Evolutionary conservation across 1,140 invertebrate genomes (phyloP).

Genomic region (Drosophila kohkoa): DNA sequence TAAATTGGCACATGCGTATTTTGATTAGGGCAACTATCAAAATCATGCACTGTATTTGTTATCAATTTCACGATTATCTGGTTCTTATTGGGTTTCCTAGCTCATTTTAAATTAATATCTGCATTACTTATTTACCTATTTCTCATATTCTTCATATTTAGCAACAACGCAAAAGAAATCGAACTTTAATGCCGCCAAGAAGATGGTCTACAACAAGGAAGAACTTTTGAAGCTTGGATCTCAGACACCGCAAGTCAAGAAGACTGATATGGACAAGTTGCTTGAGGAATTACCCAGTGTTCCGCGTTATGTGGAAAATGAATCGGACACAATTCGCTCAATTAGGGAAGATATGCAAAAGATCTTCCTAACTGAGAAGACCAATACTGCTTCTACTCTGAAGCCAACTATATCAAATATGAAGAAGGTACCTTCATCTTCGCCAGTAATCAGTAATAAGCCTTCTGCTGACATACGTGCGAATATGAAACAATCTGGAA

Average conservation of each 20-base stretch:
- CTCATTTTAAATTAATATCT: not conserved
- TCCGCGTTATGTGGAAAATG: conserved; percentile 45
- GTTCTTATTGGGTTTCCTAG: conserved; percentile 10
- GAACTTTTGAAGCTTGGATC: conserved; percentile 44
- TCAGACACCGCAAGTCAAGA: not conserved
- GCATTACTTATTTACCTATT: not conserved
- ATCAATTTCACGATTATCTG: conserved; percentile 31
- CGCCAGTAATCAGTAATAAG: not conserved
- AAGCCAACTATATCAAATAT: not conserved
- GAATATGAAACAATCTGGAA: too few species aligned
- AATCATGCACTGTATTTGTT: conserved; percentile 22
- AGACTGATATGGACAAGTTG: conserved; percentile 53
- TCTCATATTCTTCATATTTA: conserved; percentile 16
- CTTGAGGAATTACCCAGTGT: conserved; percentile 66
- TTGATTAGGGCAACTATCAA: conserved; percentile 26
- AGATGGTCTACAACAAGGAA: conserved; percentile 52
- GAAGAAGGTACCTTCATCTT: not conserved
- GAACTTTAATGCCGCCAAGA: conserved; percentile 23
- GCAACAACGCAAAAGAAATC: conserved; percentile 25
- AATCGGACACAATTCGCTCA: conserved; percentile 33
- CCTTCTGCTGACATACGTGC: not conserved
- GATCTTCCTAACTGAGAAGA: conserved; percentile 19
- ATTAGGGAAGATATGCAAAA: conserved; percentile 39
- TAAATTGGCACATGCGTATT: conserved; percentile 43
- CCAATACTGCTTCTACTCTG: not conserved